Conservation (phyloP, 2,888 invertebrate genomes). For the Chorisops tibialis region DNA sequence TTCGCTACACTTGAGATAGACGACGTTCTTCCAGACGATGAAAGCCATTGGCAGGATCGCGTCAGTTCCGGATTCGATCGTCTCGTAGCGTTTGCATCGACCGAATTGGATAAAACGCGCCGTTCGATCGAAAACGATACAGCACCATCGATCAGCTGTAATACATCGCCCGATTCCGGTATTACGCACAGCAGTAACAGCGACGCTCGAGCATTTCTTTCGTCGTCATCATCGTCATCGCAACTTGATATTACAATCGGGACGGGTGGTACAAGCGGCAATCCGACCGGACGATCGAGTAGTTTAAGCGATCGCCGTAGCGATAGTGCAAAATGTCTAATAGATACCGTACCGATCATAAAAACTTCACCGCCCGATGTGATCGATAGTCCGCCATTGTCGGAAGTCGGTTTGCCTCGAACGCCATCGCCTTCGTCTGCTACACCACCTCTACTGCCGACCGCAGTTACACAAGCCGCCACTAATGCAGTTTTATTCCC, state of each 20-base stretch:
- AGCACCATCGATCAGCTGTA: slow-evolving; percentile 59
- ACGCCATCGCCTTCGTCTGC: slow-evolving; percentile 50
- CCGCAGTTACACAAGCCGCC: slow-evolving; percentile 13
- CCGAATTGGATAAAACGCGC: slow-evolving; percentile 81
- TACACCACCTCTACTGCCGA: slow-evolving; percentile 42
- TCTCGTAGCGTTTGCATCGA: slow-evolving; percentile 88
- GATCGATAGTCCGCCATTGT: slow-evolving; percentile 56
- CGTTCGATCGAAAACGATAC: slow-evolving; percentile 73
- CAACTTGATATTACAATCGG: slow-evolving; percentile 47
- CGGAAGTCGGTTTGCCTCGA: slow-evolving; percentile 50
- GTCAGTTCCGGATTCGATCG: slow-evolving; percentile 92
- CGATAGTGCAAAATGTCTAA: slow-evolving; percentile 37
- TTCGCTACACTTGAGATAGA: slow-evolving; percentile 37
- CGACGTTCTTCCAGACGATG: slow-evolving; percentile 63
- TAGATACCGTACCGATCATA: slow-evolving; percentile 50
- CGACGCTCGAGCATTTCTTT: slow-evolving; percentile 49
- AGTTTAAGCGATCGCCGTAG: slow-evolving; percentile 35
- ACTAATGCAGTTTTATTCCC: slow-evolving; percentile 3
- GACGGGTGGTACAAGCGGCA: slow-evolving; percentile 35
- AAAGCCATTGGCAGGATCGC: slow-evolving; percentile 88
- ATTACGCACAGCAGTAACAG: slow-evolving; percentile 67
- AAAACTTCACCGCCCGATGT: slow-evolving; percentile 51
- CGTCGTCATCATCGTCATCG: slow-evolving; percentile 52
- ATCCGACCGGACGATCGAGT: background rate
- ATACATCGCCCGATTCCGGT: slow-evolving; percentile 84